Percentiles rank a stretch among this genome's conserved stretches.
phyloP scores from a whole-genome alignment of 2,797 vertebrate genomes.

The Catharus ustulatus region DNA sequence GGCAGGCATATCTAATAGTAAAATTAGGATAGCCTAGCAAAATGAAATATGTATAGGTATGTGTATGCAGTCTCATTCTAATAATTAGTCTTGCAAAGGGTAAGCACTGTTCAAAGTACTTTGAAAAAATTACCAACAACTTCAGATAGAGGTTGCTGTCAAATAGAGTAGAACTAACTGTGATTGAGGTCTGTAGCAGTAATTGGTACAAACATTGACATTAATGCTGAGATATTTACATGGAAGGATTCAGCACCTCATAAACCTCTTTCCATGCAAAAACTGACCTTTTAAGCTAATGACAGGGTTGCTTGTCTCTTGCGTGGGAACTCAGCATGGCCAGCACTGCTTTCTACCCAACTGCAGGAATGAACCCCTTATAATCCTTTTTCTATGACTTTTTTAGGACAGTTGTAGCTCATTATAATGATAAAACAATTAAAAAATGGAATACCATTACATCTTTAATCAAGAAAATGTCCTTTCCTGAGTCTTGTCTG shows the following conservation, averaged over 20 bases:
- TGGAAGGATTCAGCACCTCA: constrained; percentile 32
- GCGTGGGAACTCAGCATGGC: not conserved
- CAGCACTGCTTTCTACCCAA: not conserved
- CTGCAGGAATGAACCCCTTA: not conserved
- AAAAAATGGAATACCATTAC: not conserved
- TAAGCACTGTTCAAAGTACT: constrained; percentile 47
- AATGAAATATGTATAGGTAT: not conserved
- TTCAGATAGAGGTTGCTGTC: constrained; percentile 31
- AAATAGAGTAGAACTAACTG: constrained; percentile 32
- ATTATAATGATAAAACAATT: constrained; percentile 1
- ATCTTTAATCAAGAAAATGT: constrained; percentile 18
- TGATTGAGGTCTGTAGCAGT: constrained; percentile 10
- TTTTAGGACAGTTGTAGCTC: not conserved
- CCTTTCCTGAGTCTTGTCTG: not conserved
- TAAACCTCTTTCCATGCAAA: constrained; percentile 55
- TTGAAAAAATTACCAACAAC: constrained; percentile 21
- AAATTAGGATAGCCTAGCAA: not conserved
- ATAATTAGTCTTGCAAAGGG: constrained; percentile 40
- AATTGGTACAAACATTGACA: constrained; percentile 57
- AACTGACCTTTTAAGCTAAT: constrained; percentile 56
- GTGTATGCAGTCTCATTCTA: not conserved
- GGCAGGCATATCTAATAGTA: not conserved
- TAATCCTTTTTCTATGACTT: not conserved
- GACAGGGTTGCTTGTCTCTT: not conserved
- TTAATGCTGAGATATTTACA: constrained; percentile 46